Conservation (phyloP, 2,113 vertebrate species). For the Ursus arctos region DNA sequence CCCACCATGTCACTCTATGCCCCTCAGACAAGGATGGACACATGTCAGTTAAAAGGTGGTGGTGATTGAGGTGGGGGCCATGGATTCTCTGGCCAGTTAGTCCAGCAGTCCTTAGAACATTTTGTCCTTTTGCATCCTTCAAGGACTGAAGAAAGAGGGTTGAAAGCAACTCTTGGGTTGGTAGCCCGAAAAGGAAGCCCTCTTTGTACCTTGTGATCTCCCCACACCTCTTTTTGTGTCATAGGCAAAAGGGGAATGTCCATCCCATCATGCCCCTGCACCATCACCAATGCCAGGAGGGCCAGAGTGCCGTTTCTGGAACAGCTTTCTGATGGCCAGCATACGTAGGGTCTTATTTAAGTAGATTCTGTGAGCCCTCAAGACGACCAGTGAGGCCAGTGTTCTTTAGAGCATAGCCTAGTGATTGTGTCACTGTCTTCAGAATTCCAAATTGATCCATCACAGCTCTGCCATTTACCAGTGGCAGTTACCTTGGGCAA, state of each 20-base stretch:
- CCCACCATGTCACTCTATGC: background rate
- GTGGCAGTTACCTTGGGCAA: background rate
- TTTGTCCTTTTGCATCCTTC: background rate
- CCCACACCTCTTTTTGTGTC: background rate
- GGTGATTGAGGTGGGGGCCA: rapidly evolving
- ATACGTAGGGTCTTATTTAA: background rate
- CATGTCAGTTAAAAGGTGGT: background rate
- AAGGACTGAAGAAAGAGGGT: background rate
- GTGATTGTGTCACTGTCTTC: background rate
- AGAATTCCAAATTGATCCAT: background rate
- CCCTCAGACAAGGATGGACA: background rate
- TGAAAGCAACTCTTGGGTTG: background rate
- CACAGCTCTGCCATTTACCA: background rate
- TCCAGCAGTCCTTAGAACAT: background rate
- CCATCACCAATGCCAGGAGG: background rate
- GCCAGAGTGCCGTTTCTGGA: background rate
- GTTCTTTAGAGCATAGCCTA: background rate
- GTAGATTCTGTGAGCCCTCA: background rate
- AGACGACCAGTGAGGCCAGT: background rate
- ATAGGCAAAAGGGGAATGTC: background rate
- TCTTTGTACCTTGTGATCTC: background rate
- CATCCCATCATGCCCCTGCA: rapidly evolving
- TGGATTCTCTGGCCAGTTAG: background rate
- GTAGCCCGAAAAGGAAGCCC: background rate
- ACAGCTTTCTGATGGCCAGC: background rate